Evolutionary conservation across 2,888 invertebrate genomes (phyloP), one percentile per base, ranked within the genome.

Genomic region (Dioctria linearis): DNA sequence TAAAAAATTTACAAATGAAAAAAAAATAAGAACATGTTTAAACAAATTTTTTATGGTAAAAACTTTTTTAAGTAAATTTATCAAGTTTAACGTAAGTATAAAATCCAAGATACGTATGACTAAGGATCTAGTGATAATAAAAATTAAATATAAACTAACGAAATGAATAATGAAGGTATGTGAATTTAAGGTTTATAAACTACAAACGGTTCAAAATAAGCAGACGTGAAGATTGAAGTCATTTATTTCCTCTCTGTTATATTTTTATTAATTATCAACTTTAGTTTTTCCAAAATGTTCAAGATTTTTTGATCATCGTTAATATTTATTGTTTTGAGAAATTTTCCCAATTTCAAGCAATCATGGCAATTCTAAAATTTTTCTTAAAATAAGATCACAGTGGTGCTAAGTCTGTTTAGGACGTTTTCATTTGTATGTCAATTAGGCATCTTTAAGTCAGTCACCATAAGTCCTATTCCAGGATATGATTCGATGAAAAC

Each of bases 51-150:
- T 61, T 76, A 76, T 76, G 49, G 49, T 76, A 76, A 76, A 63
- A 49, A 76, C 63, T 76, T 76, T 76, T 76, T 76, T 76, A 76
- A 76, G 57, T 76, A 76, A 54, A 76, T 63, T 63, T 76, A 63
- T 76, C 61, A 63, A 25, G 51, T 76, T 57, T 63, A 11, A 49
- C 66, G 49, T 66, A 66, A 54, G 78, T 37, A 78, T 78, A 66
- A 42, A 25, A 79, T 73, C 71, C 80, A 80, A 80, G 54, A 79
- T 79, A 79, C 79, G 79, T 79, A 79, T 40, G 59, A 69, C 71
- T 69, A 69, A 61, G 69, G 49, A 79, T 79, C 57, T 78, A 78
- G 78, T 78, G 78, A 78, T 78, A 78, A 78, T 3, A 42, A 49
- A 65, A 69, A 25, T 25, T 25, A 25, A 25, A 25, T 25, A 25